These are phyloP conservation scores for Pipistrellus pygmaeus DNA, from an alignment of 2,797 vertebrate species.

Conservation along the genomic window DNA sequence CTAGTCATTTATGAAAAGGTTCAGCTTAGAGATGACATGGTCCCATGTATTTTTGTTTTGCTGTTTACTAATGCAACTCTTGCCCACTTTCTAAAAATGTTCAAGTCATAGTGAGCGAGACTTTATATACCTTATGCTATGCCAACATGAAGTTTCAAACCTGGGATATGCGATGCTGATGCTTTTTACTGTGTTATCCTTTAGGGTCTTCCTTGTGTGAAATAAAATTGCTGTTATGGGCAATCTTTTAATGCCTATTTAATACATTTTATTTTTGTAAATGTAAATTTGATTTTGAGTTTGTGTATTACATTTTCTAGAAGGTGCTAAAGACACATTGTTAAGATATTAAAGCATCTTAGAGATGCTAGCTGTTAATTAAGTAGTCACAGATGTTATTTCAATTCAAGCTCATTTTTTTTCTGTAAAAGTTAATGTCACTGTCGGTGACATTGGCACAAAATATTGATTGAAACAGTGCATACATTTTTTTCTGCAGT, in stretches of 20 bases:
- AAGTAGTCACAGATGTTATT: slow-evolving; percentile 33
- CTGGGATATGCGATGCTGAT: background rate
- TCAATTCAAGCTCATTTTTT: slow-evolving; percentile 38
- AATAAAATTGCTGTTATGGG: background rate
- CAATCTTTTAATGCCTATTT: slow-evolving; percentile 17
- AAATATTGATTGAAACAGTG: slow-evolving; percentile 26
- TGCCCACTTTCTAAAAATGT: slow-evolving; percentile 25
- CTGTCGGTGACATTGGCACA: background rate
- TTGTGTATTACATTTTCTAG: background rate
- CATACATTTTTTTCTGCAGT: background rate
- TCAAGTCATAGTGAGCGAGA: background rate
- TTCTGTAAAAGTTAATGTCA: slow-evolving; percentile 25
- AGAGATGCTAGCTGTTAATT: background rate
- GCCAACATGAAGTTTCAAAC: slow-evolving; percentile 42
- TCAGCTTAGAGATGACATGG: background rate
- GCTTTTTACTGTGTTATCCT: slow-evolving; percentile 10
- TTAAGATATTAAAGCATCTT: background rate
- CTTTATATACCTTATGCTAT: slow-evolving; percentile 54
- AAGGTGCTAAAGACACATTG: background rate
- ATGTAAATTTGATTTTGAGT: slow-evolving; percentile 14
- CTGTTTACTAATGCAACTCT: slow-evolving; percentile 54
- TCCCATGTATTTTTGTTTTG: slow-evolving; percentile 1
- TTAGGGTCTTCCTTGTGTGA: background rate
- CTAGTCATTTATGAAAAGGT: background rate
- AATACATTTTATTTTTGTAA: background rate